A percentile compares a stretch with the other conserved stretches of the same genome.
Evolutionary conservation across 2,797 vertebrate genomes (phyloP).

Genomic region (Pangasius djambal): DNA sequence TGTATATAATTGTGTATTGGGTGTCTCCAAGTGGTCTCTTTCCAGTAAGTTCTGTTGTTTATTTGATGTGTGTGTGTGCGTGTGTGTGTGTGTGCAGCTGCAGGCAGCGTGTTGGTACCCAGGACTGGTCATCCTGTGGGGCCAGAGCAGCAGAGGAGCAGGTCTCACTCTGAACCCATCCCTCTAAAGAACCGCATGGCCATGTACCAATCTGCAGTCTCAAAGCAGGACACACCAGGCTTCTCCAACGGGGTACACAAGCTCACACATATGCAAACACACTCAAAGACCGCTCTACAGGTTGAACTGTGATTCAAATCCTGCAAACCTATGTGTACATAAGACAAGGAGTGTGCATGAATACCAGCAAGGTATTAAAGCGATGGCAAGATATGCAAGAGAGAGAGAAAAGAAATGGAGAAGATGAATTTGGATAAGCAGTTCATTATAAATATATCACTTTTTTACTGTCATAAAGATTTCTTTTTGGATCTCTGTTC

Average conservation of each 20-base stretch:
- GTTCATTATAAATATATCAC: not conserved
- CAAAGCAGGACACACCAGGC: constrained; percentile 72
- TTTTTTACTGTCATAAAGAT: not conserved
- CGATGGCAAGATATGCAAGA: constrained; percentile 10
- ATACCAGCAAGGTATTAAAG: not conserved
- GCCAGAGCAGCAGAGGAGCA: constrained; percentile 66
- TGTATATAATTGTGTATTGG: not conserved
- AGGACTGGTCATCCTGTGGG: constrained; percentile 74
- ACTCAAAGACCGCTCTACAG: not conserved
- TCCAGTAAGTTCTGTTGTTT: not conserved
- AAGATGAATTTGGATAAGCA: not conserved
- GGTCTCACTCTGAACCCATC: constrained; percentile 72
- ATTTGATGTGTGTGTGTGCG: constrained; percentile 47
- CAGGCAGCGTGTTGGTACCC: constrained; percentile 70
- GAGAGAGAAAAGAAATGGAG: constrained; percentile 6
- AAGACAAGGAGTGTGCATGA: not conserved
- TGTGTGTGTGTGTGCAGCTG: constrained; percentile 67
- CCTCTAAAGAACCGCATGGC: constrained; percentile 85
- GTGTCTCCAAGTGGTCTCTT: not conserved
- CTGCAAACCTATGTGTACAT: not conserved
- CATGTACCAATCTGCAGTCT: constrained; percentile 87
- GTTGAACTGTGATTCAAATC: not conserved
- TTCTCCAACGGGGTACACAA: constrained; percentile 75
- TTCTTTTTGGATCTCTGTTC: not conserved
- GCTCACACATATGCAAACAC: not conserved